These are phyloP conservation scores for Lagenorhynchus albirostris DNA, from an alignment of 2,113 vertebrate genomes.

Conservation along the genomic window DNA sequence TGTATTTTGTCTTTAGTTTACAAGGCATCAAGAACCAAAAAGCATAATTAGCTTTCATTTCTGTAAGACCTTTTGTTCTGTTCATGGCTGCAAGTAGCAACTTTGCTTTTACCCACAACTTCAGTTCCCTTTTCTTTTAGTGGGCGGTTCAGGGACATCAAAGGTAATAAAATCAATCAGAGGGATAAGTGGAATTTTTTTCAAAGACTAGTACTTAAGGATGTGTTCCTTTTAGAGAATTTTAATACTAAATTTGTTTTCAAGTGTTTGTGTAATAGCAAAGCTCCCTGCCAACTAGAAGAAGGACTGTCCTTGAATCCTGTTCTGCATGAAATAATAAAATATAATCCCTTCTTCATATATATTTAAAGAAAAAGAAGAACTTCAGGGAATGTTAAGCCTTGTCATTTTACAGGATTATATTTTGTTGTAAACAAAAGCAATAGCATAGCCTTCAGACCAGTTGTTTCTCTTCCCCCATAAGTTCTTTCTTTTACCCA, in stretches of 20 bases:
- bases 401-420: background rate
- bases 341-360: background rate
- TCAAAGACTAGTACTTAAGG: slow-evolving; percentile 18
- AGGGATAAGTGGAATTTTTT: slow-evolving; percentile 37
- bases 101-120: slow-evolving; percentile 25
- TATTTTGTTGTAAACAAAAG: slow-evolving; percentile 26
- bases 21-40: background rate
- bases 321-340: slow-evolving; percentile 48
- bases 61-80: background rate
- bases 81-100: background rate
- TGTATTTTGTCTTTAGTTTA: slow-evolving; percentile 5
- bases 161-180: slow-evolving; percentile 59
- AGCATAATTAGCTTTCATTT: slow-evolving; percentile 22
- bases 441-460: slow-evolving; percentile 10
- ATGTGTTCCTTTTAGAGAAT: slow-evolving; percentile 52
- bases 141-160: slow-evolving; percentile 46
- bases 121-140: slow-evolving; percentile 24
- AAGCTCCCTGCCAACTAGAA: slow-evolving; percentile 20
- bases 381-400: background rate
- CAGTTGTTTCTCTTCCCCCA: background rate
- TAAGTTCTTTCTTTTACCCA: background rate
- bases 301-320: slow-evolving; percentile 43
- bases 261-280: slow-evolving; percentile 40
- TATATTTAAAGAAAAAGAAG: background rate
- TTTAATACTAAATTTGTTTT: slow-evolving; percentile 60